Percentiles rank a stretch among this genome's conserved stretches.
Evolutionary conservation across 2,888 invertebrate genomes (phyloP).

Genomic region (Eulithis testata): DNA sequence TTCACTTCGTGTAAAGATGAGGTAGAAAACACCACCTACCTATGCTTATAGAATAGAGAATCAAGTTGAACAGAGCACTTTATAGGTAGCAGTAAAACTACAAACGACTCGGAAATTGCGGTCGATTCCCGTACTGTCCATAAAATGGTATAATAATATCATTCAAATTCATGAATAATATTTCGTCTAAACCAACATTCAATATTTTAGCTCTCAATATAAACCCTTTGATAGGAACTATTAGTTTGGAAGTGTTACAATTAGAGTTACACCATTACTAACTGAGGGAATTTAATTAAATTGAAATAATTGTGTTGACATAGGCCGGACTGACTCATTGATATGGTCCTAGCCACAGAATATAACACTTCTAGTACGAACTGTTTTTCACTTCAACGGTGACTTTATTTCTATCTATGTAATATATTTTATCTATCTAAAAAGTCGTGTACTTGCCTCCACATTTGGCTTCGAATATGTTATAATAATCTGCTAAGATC

Average conservation of each 20-base stretch:
- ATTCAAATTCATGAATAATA: slow-evolving; percentile 18
- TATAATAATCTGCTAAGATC: too few species aligned
- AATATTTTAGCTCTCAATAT: slow-evolving; percentile 2
- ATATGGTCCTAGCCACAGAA: slow-evolving; percentile 26
- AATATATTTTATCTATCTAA: too few species aligned
- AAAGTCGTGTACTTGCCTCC: too few species aligned
- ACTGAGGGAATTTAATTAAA: slow-evolving; percentile 52
- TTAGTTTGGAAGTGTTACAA: slow-evolving; percentile 18
- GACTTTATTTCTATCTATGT: too few species aligned
- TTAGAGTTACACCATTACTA: slow-evolving; percentile 15
- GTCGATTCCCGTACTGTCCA: background rate
- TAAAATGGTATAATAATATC: background rate
- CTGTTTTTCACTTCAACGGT: background rate
- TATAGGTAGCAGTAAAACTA: background rate
- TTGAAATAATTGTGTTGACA: slow-evolving; percentile 55
- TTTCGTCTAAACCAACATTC: slow-evolving; percentile 8
- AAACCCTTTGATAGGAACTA: slow-evolving; percentile 21
- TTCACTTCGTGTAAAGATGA: too few species aligned
- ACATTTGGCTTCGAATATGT: too few species aligned
- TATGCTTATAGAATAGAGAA: too few species aligned
- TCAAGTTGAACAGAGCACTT: too few species aligned
- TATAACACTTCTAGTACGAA: background rate
- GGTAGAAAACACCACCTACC: too few species aligned
- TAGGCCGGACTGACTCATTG: slow-evolving; percentile 32
- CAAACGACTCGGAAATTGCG: background rate